Base-by-base conservation (phyloP, 2,113 vertebrate genomes). In the Oryzias melastigma region DNA sequence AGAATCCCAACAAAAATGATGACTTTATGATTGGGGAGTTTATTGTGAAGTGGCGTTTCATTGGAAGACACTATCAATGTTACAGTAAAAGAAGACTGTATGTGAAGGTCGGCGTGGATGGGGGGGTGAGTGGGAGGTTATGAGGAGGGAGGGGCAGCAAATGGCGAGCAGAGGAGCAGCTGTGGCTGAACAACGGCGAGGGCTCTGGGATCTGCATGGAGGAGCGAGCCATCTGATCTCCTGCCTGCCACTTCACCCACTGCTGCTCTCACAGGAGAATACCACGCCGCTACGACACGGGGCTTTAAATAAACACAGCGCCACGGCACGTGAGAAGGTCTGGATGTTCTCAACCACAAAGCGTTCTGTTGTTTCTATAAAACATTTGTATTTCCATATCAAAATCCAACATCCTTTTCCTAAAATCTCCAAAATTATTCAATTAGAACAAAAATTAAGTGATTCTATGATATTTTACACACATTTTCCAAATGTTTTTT, bases 181-280 rank as follows among this genome's bases (percentile, higher is more conserved):
- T 87, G 87, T 66, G 60, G 65, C 68, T 19, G 59, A 46, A 71
- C 50, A 65, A 72, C 16, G 53, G 48, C 5, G 27, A 58, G 62
- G 75, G 46, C 73, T 79, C 64, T 19, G 77, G 69, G 82, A 79
- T 75, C 66, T 17, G 45, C 20, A 35, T 5, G 49, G 81, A 73
- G 75, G 65, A 74, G 66, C 13, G 22, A 66, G 42, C 67, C 85
- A 88, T 83, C 85, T 89, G 85, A 87, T 80, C 73, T 82, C 78
- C 68, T 62, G 61, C 49, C 65, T 73, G 80, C 60, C 61, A 57
- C 66, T 78, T 73, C 66, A 71, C 54, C 62, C 62, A 58, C 73
- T 46, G 68, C 54, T 65, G 68, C 71, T 52, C 69, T 68, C 85
- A 62, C 61, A 18, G 4, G 61, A 75, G 62, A 69, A 75, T 51